Evolutionary conservation across 1,140 invertebrate genomes (phyloP).

Genomic region (Linepithema humile): DNA sequence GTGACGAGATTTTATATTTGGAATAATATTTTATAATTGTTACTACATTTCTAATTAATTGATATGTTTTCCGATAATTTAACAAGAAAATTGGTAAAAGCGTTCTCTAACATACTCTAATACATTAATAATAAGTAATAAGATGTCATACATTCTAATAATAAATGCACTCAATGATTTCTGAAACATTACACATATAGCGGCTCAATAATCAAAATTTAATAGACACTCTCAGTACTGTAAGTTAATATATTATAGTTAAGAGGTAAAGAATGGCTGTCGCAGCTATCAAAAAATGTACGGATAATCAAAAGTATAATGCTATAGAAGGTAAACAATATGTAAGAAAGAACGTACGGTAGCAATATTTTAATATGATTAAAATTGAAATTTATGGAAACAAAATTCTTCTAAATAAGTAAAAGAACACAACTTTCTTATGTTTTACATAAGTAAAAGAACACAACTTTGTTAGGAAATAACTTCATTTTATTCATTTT

Average conservation of each 20-base stretch:
- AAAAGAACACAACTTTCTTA: neutral
- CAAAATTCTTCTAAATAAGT: neutral
- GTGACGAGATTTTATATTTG: neutral
- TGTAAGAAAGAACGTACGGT: neutral
- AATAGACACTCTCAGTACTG: neutral
- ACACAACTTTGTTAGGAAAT: no score
- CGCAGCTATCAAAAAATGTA: neutral
- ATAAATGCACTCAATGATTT: neutral
- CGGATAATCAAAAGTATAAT: slow-evolving; percentile 22
- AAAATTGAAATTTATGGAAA: neutral
- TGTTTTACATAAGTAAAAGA: neutral
- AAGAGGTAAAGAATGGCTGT: slow-evolving; percentile 10
- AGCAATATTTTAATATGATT: slow-evolving; percentile 16
- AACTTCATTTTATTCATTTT: slow-evolving; percentile 8
- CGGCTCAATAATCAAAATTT: slow-evolving; percentile 44
- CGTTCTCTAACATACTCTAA: neutral
- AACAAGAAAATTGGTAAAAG: neutral
- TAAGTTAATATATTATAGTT: neutral
- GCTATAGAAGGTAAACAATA: neutral
- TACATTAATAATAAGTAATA: slow-evolving; percentile 6
- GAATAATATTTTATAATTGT: neutral
- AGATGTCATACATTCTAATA: neutral
- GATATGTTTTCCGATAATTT: neutral
- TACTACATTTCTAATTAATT: neutral
- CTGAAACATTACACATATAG: neutral